Base-by-base conservation (phyloP, 1,140 invertebrate species). In the Streblospio benedicti region DNA sequence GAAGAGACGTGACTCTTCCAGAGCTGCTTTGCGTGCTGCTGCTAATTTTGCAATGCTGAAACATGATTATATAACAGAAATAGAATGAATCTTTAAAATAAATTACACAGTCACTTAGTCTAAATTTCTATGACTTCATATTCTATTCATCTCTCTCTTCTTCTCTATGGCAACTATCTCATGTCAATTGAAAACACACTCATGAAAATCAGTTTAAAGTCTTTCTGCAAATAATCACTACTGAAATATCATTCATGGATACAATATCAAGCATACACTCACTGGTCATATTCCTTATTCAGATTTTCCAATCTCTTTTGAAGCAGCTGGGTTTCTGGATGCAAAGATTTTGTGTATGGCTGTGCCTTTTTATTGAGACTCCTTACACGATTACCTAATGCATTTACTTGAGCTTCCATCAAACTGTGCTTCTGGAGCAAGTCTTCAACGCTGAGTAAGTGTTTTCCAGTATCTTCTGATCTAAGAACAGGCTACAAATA, bases 391-490 rank as follows among this genome's bases (percentile, higher is more conserved):
- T 74, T 69, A 23, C 72, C 71, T 2, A 78, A 70, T 12, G 68
- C 65, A 35, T 73, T 71, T 1, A 79, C 67, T 76, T 97, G 91
- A 49, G 94, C 79, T 72, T 97, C 93, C 65, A 91, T 86, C 25
- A 98, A 79, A 49, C 86, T 87, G 73, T 97, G 93, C 64, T 93
- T 92, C 68, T 97, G 93, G 28, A 97, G 77, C 12, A 94, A 79
- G 67, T 97, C 92, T 75, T 98, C 93, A 1, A 94, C 92, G 27
- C 87, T 93, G 44, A 95, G 78, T 25, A 97, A 79, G 80, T 98
- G 94, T 0, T 89, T 87, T 0, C 92, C 93, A 2, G 89, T 87
- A 71, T 96, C 92, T 57, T 88, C 87, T 6, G 90, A 65, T 23
- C 63, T 27, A n/a, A 54, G 28, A 14, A 41, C 23, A 4, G 59